Evolutionary conservation across 2,888 invertebrate genomes (phyloP), one percentile per base, ranked within the genome.

Genomic region (Galeopsomyia nigrocyanea): DNA sequence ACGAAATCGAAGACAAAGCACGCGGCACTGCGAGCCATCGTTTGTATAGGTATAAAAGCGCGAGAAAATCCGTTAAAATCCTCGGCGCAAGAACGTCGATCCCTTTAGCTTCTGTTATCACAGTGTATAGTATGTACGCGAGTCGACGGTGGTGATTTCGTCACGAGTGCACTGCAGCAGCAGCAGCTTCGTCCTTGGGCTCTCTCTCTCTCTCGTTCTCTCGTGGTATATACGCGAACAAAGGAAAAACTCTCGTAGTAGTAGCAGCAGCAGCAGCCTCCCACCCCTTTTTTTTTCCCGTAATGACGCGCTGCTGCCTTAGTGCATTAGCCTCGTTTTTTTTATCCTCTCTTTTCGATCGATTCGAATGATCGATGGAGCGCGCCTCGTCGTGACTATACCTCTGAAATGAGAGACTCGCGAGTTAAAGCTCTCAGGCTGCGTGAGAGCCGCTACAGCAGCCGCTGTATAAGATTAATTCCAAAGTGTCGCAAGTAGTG

Each of bases 231-330:
- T n/a, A 16, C 14, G 39, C 39, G 69, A 50, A 69, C 56, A 63
- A 69, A 63, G 62, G 67, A 67, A 67, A 67, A 67, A 67, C 51
- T 66, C 64, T 22, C 6, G 56, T 39, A 21, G 19, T 7, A 13
- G 22, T 14, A 6, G 46, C 3, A 16, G 19, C n/a, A 13, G 22
- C 21, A 6, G 50, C 3, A 47, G 39, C 50, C 47, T 17, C 62
- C 13, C 16, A 16, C 16, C 22, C 51, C 50, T 46, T n/a, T 46
- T 51, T 46, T 22, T 53, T 51, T 22, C 31, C 26, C 14, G 39
- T 39, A 39, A 39, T 10, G 39, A 39, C 39, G 50, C 49, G 17
- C 7, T 13, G 16, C 21, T 13, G 16, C 21, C 26, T 26, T 5
- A 39, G 16, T 39, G 39, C 39, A 39, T 39, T 39, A 39, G 39